Base-by-base conservation (phyloP, 1,140 invertebrate species). In the Conus ventricosus region DNA sequence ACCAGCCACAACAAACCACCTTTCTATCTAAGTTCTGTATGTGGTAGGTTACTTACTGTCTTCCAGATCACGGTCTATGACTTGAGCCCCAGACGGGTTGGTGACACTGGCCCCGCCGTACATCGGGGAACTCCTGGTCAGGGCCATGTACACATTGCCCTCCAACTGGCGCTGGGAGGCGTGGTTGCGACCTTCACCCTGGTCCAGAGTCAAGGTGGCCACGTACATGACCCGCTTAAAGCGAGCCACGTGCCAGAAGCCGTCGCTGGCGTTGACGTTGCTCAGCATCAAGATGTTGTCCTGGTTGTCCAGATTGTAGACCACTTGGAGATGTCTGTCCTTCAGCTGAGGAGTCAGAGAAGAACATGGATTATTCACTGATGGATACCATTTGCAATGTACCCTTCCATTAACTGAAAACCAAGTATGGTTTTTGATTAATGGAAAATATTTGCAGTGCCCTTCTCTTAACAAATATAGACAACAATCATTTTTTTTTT, bases 241-340 rank as follows among this genome's bases (percentile, higher is more conserved):
- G 54, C 97, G 96, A 0, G 98, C 98, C 20, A 97, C 98, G 94
- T 99, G 99, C 99, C 99, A 99, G 92, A 99, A 98, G 20, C 99
- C 99, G 95, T 99, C 98, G 93, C 98, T 98, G 3, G 99, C 98
- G 5, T 97, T 96, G 23, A 99, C 97, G 55, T 97, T 97, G 88
- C 97, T 98, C 15, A 99, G 95, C 97, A 98, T 98, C 87, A 99
- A 97, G 94, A 98, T 60, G 97, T 92, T 97, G 97, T 11, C 97
- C 97, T 76, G 89, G 67, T n/a, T n/a, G 93, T 99, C 99, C 20
- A 99, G 94, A 95, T 99, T 99, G 94, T 98, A 99, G 20, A 89
- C 87, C 57, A 93, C 90, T 39, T 89, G 90, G 39, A 99, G 95
- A 89, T 97, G 96, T 60, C 97, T 97, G 93, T 99, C 98, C 95